phyloP scores from a whole-genome alignment of 2,797 vertebrate species.

The Cyclura pinguis region DNA sequence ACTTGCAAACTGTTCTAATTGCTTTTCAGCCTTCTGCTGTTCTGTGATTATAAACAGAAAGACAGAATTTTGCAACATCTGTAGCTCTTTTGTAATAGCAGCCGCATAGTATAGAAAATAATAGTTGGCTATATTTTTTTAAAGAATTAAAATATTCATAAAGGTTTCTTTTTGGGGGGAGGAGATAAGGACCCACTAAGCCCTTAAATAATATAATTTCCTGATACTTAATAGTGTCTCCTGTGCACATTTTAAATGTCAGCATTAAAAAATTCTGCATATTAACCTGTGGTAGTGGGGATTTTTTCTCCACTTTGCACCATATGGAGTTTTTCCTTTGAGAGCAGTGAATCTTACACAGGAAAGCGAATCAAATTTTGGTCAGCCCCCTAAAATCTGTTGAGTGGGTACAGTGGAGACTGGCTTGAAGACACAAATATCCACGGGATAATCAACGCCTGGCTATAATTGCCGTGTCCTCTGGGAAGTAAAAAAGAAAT shows the following conservation, averaged over 20 bases:
- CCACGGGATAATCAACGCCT: neutral
- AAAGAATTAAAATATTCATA: constrained; percentile 2
- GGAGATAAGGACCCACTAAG: neutral
- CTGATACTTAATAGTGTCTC: neutral
- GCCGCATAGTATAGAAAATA: neutral
- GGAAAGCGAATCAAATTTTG: neutral
- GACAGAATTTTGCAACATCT: neutral
- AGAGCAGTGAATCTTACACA: neutral
- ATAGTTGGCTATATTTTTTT: neutral
- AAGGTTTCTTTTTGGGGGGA: neutral
- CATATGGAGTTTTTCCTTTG: neutral
- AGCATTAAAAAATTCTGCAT: neutral
- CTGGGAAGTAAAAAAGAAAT: neutral
- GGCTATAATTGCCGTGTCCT: neutral
- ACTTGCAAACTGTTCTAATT: neutral
- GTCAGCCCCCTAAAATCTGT: neutral
- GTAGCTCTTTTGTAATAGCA: neutral
- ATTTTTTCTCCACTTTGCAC: neutral
- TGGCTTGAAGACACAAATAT: neutral
- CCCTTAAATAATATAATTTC: neutral
- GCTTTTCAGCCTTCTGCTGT: neutral
- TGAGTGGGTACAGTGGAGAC: neutral
- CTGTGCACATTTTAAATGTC: neutral
- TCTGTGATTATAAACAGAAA: neutral
- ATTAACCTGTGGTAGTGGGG: neutral